Evolutionary conservation across 1,140 invertebrate species (phyloP).

Genomic region (Conus betulinus): DNA sequence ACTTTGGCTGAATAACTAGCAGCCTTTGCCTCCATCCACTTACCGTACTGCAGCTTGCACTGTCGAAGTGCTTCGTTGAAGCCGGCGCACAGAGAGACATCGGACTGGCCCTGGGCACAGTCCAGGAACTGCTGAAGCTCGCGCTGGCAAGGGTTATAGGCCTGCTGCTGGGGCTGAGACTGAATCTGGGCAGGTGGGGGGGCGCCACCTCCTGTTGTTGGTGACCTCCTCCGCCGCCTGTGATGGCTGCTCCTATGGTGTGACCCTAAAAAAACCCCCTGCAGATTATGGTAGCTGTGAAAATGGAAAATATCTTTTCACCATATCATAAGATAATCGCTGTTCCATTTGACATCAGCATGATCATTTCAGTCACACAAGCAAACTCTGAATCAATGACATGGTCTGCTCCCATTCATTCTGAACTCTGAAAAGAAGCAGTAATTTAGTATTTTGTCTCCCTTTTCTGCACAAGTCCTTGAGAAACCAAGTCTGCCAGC

Average conservation of each 20-base stretch:
- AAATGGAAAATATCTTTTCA: too few relatives aligned
- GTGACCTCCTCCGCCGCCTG: constrained; percentile 57
- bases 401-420: too few relatives aligned
- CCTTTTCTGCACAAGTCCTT: too few relatives aligned
- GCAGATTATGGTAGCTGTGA: not conserved
- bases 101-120: constrained; percentile 72
- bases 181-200: constrained; percentile 46
- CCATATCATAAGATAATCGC: too few relatives aligned
- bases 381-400: too few relatives aligned
- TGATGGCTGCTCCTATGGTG: constrained; percentile 70
- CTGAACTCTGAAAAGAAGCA: too few relatives aligned
- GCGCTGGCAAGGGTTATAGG: constrained; percentile 70
- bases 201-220: constrained; percentile 41
- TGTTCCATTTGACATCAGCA: too few relatives aligned
- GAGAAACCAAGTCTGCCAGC: too few relatives aligned
- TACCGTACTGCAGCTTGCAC: constrained; percentile 71
- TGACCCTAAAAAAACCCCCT: constrained; percentile 65
- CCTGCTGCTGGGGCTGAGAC: constrained; percentile 55
- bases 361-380: too few relatives aligned
- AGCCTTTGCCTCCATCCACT: constrained; percentile 26
- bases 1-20: too few relatives aligned
- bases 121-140: constrained; percentile 76
- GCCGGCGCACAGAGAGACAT: constrained; percentile 72
- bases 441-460: too few relatives aligned
- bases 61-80: constrained; percentile 74